Base-by-base conservation (phyloP, 2,888 invertebrate genomes). In the Orthosia gracilis region DNA sequence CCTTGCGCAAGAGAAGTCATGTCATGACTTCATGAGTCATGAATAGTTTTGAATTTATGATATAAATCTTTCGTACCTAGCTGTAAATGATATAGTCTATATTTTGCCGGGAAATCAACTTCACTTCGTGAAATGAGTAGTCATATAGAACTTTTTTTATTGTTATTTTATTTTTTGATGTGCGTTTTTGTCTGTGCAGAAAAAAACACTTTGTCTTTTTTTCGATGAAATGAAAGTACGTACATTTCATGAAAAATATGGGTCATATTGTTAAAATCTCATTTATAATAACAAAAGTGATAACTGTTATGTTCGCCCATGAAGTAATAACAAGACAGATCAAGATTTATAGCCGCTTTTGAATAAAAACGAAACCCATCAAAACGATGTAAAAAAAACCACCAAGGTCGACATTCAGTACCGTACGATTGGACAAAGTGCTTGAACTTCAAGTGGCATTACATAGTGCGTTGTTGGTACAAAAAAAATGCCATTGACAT, bases 331-430 rank as follows among this genome's bases (percentile, higher is more conserved):
- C 7, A 4, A 3, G 23, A 1, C 15, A 40, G 3, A 21, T 15
- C 21, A 21, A 61, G 9, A 61, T 61, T 4, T 61, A 26, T 18
- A 1, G 17, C 9, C 45, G 9, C 9, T 21, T 17, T 61, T 45
- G 15, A 61, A 45, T 45, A 45, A 61, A 57, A 57, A 57, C 5
- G 3, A 52, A 61, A 45, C 11, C 18, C 15, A 49, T 26, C n/a
- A 40, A 73, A 76, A 49, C 23, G 50, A 4, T 45, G 18, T 21
- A 59, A 66, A 59, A 76, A 76, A 47, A 31, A 13, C 4, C 17
- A 47, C 40, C 54, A 69, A 75, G 54, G 78, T 23, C 40, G 52
- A 15, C 15, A n/a, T 49, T 23, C 47, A 11, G 58, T 77, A 69
- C 49, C 23, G 70, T 78, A 61, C 40, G 21, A 18, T 50, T 66